phyloP scores from a whole-genome alignment of 2,888 invertebrate species.

The Thera britannica region DNA sequence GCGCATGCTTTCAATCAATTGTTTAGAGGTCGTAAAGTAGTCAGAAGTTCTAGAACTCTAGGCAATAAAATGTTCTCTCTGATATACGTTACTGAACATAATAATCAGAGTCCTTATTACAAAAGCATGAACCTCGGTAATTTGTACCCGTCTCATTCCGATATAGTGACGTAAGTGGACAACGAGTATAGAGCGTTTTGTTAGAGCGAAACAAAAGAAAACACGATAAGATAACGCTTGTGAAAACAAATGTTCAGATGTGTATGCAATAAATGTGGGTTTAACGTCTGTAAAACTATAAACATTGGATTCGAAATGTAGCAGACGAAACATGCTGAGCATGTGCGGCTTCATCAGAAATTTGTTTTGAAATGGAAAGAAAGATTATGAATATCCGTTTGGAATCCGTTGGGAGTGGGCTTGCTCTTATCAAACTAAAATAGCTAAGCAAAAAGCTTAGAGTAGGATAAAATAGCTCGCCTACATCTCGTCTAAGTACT shows the following conservation, averaged over 20 bases:
- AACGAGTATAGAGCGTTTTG: slow-evolving; percentile 43
- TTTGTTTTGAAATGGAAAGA: not conserved
- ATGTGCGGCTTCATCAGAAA: not conserved
- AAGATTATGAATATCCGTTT: not conserved
- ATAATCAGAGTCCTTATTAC: slow-evolving; percentile 38
- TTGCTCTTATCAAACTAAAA: not conserved
- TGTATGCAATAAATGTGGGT: slow-evolving; percentile 36
- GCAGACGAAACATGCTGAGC: not conserved
- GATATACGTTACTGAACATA: slow-evolving; percentile 6
- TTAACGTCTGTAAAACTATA: slow-evolving; percentile 28
- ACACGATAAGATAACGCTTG: slow-evolving; percentile 54
- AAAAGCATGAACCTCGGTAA: slow-evolving; percentile 42
- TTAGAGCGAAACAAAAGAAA: slow-evolving; percentile 57
- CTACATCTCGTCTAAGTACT: too few relatives aligned
- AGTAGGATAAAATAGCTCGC: too few relatives aligned
- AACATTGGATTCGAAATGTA: slow-evolving; percentile 19
- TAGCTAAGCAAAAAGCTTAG: too few relatives aligned
- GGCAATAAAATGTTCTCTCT: slow-evolving; percentile 12
- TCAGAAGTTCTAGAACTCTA: slow-evolving; percentile 35
- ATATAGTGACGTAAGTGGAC: slow-evolving; percentile 43
- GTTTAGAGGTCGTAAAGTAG: slow-evolving; percentile 28
- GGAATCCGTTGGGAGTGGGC: not conserved
- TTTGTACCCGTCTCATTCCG: slow-evolving; percentile 33
- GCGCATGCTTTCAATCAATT: slow-evolving; percentile 28
- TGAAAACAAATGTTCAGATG: slow-evolving; percentile 53